Percentiles rank a stretch among this genome's conserved stretches.
These are phyloP conservation scores for Esox niger DNA, from an alignment of 2,113 vertebrate genomes.

Conservation along the genomic window DNA sequence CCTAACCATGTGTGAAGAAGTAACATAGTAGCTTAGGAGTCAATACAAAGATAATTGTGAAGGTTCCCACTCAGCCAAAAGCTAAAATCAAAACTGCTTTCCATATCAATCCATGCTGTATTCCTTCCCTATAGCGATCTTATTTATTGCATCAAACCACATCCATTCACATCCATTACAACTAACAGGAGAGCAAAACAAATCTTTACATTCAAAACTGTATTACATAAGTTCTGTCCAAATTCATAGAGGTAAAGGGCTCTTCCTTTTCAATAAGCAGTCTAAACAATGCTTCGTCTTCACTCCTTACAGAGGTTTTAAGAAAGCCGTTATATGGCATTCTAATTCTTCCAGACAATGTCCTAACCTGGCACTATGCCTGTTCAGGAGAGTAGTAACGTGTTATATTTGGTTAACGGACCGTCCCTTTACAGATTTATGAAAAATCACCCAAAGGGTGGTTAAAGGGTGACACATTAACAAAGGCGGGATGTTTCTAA, in stretches of 20 bases:
- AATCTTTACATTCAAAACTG: too few species aligned
- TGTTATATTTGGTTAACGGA: background rate
- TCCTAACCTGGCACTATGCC: background rate
- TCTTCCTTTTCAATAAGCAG: background rate
- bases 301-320: background rate
- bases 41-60: background rate
- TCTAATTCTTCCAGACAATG: background rate
- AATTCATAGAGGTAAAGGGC: background rate
- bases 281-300: background rate
- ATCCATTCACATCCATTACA: too few species aligned
- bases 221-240: background rate
- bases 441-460: background rate
- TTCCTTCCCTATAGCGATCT: too few species aligned
- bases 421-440: background rate
- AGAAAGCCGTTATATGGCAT: background rate
- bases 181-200: too few species aligned
- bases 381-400: too few species aligned
- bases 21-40: constrained; percentile 6
- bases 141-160: too few species aligned
- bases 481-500: too few species aligned
- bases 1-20: constrained; percentile 4
- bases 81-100: background rate
- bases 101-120: background rate
- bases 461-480: background rate
- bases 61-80: background rate